Evolutionary conservation across 2,113 vertebrate species (phyloP), one percentile per base, ranked within the genome.

Genomic region (Machaerirhynchus nigripectus): DNA sequence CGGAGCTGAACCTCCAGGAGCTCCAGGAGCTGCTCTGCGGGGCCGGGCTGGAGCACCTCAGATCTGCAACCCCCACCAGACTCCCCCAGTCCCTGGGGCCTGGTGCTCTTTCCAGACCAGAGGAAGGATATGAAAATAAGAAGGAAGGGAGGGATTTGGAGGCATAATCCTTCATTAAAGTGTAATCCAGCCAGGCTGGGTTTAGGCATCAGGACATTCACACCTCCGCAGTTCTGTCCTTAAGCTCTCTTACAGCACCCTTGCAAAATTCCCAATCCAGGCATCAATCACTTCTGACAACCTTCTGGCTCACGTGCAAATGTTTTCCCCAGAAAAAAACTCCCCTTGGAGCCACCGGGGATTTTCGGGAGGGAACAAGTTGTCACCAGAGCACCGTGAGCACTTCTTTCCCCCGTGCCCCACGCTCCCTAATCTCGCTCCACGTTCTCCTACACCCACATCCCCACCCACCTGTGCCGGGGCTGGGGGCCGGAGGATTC

Each of bases 1-100:
- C 3, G 5, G 52, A 46, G 57, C 65, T 18, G 31, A 33, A 2
- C 12, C n/a, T n/a, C n/a, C n/a, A n/a, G 19, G 40, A 27, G 6
- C 19, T 20, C 28, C 67, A 12, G 14, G 37, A 75, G 67, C 22
- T 6, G 0, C 9, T 28, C 52, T 6, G 15, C 1, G 0, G 55
- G 26, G 40, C 27, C 0, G 0, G 37, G 20, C 33, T 12, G 69
- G 30, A 46, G 13, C 56, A 40, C 3, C 21, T 4, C 1, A 14
- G 55, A 35, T 3, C 46, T 39, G 39, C 39, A 19, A 7, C 39
- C 18, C 63, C 6, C 49, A 7, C 13, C 78, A 57, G 31, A 2
- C 4, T 59, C 22, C 42, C 28, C 7, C n/a, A 59, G 1, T 3
- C 42, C 20, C 46, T 27, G 8, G 7, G 26, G 4, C 35, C 53